Evolutionary conservation across 1,140 invertebrate genomes (phyloP), one percentile per base, ranked within the genome.

Genomic region (Atta cephalotes): DNA sequence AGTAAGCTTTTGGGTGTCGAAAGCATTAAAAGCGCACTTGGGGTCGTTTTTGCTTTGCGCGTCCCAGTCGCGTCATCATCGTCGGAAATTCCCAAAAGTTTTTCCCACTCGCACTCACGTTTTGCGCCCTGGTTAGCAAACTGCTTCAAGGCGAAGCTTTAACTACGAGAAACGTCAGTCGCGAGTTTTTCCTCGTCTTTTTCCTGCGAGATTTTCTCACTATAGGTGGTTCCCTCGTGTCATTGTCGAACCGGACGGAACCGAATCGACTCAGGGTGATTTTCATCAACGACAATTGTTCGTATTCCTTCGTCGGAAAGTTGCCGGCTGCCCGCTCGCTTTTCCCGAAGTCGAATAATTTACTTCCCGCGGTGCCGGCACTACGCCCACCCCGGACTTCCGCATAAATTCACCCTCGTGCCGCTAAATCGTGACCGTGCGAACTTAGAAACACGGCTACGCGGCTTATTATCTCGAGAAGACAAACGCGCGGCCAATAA

Each of bases 211-310:
- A 81, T 81, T 51, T 21, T 70, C 28, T 16, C 16, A 31, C 39
- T 25, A 10, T 16, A n/a, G n/a, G 18, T n/a, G 56, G 5, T 82
- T 82, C 49, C 21, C 18, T n/a, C 80, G 39, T 28, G 25, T 76
- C 66, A 91, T 92, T 92, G 88, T 92, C 90, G 86, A 85, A 72
- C 35, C 21, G 60, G 18, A 56, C 58, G 87, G 85, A 86, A 88
- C 86, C 68, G 81, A 71, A 45, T 45, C 39, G 39, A 45, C 39
- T 56, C 77, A 74, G 89, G 87, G 88, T 92, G 92, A 93, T 93
- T 93, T 92, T 92, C 92, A 93, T 93, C 92, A 93, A 82, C 86
- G 86, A 87, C 88, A 87, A 93, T 93, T 93, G 92, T 93, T 92
- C 92, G 84, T 71, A 70, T 78, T 87, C 60, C 89, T 82, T 84